These are phyloP conservation scores for Chanos chanos DNA, from an alignment of 2,797 vertebrate genomes.

Conservation along the genomic window DNA sequence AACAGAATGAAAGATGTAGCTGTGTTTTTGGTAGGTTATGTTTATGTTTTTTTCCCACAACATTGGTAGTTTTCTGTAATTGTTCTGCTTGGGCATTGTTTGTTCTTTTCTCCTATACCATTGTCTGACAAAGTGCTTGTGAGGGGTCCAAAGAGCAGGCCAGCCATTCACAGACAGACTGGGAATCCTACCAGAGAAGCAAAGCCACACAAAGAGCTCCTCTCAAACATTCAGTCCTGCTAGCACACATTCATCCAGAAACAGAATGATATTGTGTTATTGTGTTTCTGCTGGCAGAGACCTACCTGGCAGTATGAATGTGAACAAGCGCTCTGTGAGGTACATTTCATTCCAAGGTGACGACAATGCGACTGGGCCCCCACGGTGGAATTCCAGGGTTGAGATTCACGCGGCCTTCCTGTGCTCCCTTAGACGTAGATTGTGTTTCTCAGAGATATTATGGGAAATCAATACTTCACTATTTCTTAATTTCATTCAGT, in stretches of 20 bases:
- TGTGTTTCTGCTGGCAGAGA: slow-evolving; percentile 54
- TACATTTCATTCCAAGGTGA: slow-evolving; percentile 28
- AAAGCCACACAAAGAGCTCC: slow-evolving; percentile 61
- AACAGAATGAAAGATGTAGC: slow-evolving; percentile 22
- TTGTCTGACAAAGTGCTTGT: slow-evolving; percentile 58
- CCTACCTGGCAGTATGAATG: slow-evolving; percentile 38
- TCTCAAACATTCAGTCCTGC: slow-evolving; percentile 61
- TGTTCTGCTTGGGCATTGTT: slow-evolving; percentile 64
- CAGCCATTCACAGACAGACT: slow-evolving; percentile 63
- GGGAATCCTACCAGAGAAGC: slow-evolving; percentile 63
- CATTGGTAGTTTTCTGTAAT: slow-evolving; percentile 53
- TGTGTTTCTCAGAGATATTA: no score
- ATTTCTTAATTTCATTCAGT: no score
- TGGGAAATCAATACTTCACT: no score
- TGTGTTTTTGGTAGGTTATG: no score
- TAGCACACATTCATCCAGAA: slow-evolving; percentile 56
- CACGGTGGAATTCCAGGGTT: no score
- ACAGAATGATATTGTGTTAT: slow-evolving; percentile 65
- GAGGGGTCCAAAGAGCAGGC: slow-evolving; percentile 53
- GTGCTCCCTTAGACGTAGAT: no score
- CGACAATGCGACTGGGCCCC: not conserved
- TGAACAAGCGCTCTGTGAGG: slow-evolving; percentile 47
- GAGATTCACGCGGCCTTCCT: no score
- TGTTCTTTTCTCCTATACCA: slow-evolving; percentile 51
- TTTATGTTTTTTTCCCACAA: slow-evolving; percentile 52